A percentile compares a stretch with the other conserved stretches of the same genome.
phyloP scores from a whole-genome alignment of 2,797 vertebrate genomes.

The Eulemur coronatus region DNA sequence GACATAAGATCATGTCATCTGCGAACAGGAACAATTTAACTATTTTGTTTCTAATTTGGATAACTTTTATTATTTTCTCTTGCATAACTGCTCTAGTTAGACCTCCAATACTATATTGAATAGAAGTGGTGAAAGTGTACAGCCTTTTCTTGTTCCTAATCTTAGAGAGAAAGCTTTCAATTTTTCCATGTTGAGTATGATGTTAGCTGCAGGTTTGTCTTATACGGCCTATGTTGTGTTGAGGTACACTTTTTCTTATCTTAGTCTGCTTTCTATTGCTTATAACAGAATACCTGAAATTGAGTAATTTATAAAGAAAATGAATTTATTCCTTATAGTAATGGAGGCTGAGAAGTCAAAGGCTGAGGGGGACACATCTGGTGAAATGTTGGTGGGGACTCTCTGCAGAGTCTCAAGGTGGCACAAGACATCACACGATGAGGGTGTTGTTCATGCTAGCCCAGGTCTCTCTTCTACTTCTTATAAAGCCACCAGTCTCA shows the following conservation, averaged over 20 bases:
- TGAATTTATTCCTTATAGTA: background rate
- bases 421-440: background rate
- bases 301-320: background rate
- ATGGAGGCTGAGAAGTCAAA: background rate
- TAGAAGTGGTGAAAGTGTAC: background rate
- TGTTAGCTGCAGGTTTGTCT: background rate
- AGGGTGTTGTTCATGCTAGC: background rate
- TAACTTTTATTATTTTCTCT: background rate
- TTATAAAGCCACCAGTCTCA: background rate
- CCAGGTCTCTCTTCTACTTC: background rate
- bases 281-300: background rate
- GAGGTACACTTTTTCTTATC: background rate
- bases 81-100: background rate
- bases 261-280: background rate
- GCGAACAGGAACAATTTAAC: background rate
- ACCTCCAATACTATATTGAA: background rate
- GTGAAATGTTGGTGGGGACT: background rate
- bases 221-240: background rate
- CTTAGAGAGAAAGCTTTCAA: background rate
- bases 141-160: background rate
- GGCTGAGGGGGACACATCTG: background rate
- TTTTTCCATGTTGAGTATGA: background rate
- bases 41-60: background rate
- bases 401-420: background rate
- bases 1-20: background rate